Base-by-base conservation (phyloP, 2,113 vertebrate species). In the Phylloscopus trochiloides region DNA sequence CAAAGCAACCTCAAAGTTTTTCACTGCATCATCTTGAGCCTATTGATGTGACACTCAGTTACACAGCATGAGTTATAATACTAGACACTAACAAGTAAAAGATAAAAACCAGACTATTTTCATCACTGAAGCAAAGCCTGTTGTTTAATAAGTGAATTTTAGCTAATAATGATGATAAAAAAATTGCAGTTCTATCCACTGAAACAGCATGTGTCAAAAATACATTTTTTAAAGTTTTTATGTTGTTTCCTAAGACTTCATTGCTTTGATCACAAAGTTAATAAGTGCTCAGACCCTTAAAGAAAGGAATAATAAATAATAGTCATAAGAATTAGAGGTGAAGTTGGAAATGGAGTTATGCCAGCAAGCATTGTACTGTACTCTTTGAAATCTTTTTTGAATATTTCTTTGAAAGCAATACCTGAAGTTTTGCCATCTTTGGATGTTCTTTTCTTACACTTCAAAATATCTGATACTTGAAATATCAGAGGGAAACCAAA, bases 131-230 rank as follows among this genome's bases (percentile, higher is more conserved):
- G 9, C 10, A 79, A 68, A 77, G 4, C 21, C 38, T 94, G 22
- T 92, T 92, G 50, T 73, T 94, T 78, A 81, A 86, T 75, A 93
- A 63, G n/a, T 45, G 40, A 79, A 83, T 77, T 73, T 90, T 82
- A 86, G 36, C 34, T 86, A 96, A 90, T 59, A 92, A 80, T 62
- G 45, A 63, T 22, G 50, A 72, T 26, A 88, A 88, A 68, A 88
- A 63, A 48, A 3, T 38, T 92, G 34, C 66, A 72, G 24, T 71
- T 72, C 24, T 82, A 71, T 55, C 47, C 65, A 72, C 12, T 57
- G 57, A 80, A 96, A 58, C 43, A 89, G 54, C 62, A 61, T 82
- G 28, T 73, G 40, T 79, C 74, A 86, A 91, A 88, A 94, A 57
- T 17, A 52, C 1, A 66, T 2, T 15, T 32, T 88, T 55, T 0